Base-by-base conservation (phyloP, 35 echinoderm and acorn worm species). In the Heliocidaris tuberculata region DNA sequence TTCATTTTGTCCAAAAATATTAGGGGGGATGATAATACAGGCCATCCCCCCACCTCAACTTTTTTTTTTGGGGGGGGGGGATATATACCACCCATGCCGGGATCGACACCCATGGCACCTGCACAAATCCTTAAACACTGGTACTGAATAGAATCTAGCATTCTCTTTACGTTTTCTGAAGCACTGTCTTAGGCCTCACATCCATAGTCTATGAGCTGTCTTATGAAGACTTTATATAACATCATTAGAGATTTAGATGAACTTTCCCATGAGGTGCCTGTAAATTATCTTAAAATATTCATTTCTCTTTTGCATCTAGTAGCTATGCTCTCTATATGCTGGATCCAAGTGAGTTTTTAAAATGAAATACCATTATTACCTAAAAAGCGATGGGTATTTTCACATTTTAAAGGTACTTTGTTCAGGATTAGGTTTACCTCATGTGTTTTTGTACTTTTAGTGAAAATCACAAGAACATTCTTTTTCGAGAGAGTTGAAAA, bases 331-430 rank as follows among this genome's bases (percentile, higher is more conserved):
- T 85, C 85, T 21, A 85, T 85, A 6, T 85, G 85, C 21, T n/a
- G 85, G 30, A 6, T 21, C 85, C 85, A 85, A 21, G 85, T 85
- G 30, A 85, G 15, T 85, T 6, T 85, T 85, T 50, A n/a, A 6
- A 31, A 85, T 85, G 5, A 85, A 85, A 85, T 85, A 85, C 15
- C 85, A 85, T n/a, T n/a, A n/a, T n/a, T 85, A 85, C 85, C 85
- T n/a, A 85, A 31, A 31, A 85, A 85, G 19, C 85, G 85, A 85
- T 85, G 8, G 16, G 24, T 86, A 31, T 86, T 86, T 86, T 86
- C 50, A 52, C 8, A 52, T 52, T 52, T 7, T 7, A 42, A 42
- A 86, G 85, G 9, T 27, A 86, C 3, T 1, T 86, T 86, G 24
- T 86, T 86, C 9, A 86, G 85, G 31, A 2, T 86, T 8, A 86